These are phyloP conservation scores for Etheostoma spectabile DNA, from an alignment of 2,113 vertebrate species.

Conservation along the genomic window DNA sequence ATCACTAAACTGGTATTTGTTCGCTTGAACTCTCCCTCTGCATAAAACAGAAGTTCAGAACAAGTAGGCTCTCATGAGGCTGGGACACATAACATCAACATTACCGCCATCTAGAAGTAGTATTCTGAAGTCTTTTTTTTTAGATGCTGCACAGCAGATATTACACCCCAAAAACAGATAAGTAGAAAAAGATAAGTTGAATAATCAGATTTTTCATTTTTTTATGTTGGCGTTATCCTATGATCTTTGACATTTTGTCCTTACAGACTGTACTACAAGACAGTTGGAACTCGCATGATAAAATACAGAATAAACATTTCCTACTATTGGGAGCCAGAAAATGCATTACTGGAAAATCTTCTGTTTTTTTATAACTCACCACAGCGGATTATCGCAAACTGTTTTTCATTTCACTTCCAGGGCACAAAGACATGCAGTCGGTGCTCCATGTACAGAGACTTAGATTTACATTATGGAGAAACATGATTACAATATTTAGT, in stretches of 20 bases:
- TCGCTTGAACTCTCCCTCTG: slow-evolving; percentile 8
- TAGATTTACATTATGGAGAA: not conserved
- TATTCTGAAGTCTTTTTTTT: not conserved
- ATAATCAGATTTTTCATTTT: not conserved
- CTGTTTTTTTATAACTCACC: slow-evolving; percentile 17
- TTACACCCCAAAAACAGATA: not conserved
- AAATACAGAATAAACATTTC: slow-evolving; percentile 1
- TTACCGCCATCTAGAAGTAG: not conserved
- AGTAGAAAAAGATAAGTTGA: too few species aligned
- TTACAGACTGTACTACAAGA: not conserved
- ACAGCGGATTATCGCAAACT: slow-evolving; percentile 19
- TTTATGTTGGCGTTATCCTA: too few species aligned
- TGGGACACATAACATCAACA: not conserved
- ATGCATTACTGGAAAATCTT: not conserved
- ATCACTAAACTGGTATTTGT: slow-evolving; percentile 64
- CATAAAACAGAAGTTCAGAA: slow-evolving; percentile 26
- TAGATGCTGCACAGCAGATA: not conserved
- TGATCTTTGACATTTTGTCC: not conserved
- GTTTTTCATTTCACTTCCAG: slow-evolving; percentile 21
- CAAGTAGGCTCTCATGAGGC: not conserved
- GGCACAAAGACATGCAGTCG: slow-evolving; percentile 4
- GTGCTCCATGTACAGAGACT: not conserved
- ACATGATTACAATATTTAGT: not conserved
- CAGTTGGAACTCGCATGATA: not conserved
- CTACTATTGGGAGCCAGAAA: not conserved